Base-by-base conservation (phyloP, 2,888 invertebrate species). In the Heliconius hortense region DNA sequence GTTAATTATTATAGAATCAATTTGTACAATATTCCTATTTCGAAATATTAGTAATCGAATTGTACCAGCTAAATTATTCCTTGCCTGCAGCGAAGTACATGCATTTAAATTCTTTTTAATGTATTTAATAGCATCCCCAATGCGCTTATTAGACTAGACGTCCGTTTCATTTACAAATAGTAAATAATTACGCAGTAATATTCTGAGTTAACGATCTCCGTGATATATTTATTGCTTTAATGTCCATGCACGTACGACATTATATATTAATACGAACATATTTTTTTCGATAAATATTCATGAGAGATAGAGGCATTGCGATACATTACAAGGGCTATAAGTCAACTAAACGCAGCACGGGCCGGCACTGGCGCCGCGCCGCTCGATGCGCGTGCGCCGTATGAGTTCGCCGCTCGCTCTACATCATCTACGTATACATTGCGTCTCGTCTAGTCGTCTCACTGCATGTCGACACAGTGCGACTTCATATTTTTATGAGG, bases 251-350 rank as follows among this genome's bases (percentile, higher is more conserved):
- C 82, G 85, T 84, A 84, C 83, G 89, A 90, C 88, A 88, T 86
- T 87, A 86, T 89, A 86, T 87, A 85, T 88, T 85, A 85, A 87
- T 86, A 82, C 72, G 78, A 81, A 86, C 85, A 80, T 83, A 88
- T 88, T 87, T 91, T 89, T 91, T 89, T 88, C 85, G 85, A 91
- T 92, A 90, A 93, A 93, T 94, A 93, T 94, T 93, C 91, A 94
- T 93, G 92, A 93, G 89, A 90, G 90, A 93, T 93, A 89, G 89
- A 90, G 91, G 89, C 87, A 89, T 90, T 91, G 92, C 90, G 87
- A 88, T 92, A 89, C 87, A 89, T 89, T 91, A 93, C 92, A 92
- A 84, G 85, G 85, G 87, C 86, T 85, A 91, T 94, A 93, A 92
- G 91, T 93, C 93, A 93, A 91, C 86, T 84, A 87, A 89, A 89